These are phyloP conservation scores for Polietes domitor DNA, from an alignment of 2,888 invertebrate species.

Conservation along the genomic window DNA sequence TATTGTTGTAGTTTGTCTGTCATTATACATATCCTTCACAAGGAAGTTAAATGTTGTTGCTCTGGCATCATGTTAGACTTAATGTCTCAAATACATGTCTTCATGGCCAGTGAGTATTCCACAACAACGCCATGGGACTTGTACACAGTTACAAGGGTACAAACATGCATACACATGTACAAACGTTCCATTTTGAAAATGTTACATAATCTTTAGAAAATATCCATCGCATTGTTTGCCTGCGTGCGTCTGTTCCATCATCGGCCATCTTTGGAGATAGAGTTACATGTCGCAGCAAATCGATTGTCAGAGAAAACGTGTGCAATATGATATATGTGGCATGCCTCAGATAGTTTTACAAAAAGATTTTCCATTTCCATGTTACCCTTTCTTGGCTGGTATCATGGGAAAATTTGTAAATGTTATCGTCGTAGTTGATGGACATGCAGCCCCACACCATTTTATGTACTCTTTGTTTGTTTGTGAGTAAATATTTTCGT, in stretches of 20 bases:
- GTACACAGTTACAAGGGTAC: neutral
- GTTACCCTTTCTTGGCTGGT: neutral
- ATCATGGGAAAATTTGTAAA: constrained; percentile 2
- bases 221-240: neutral
- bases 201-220: constrained; percentile 25
- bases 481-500: too few species aligned
- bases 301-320: constrained; percentile 29
- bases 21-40: constrained; percentile 56
- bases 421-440: neutral
- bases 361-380: neutral
- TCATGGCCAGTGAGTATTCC: neutral
- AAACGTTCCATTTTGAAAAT: constrained; percentile 9
- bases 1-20: constrained; percentile 48
- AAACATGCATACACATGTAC: constrained; percentile 1
- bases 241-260: constrained; percentile 13
- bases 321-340: constrained; percentile 23
- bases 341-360: neutral
- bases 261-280: constrained; percentile 2
- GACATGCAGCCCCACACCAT: neutral
- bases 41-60: constrained; percentile 41
- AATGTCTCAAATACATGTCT: constrained; percentile 30
- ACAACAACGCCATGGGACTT: neutral
- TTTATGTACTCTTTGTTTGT: too few species aligned
- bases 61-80: constrained; percentile 25
- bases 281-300: constrained; percentile 37